phyloP scores from a whole-genome alignment of 2,113 vertebrate genomes.

The Canis aureus region DNA sequence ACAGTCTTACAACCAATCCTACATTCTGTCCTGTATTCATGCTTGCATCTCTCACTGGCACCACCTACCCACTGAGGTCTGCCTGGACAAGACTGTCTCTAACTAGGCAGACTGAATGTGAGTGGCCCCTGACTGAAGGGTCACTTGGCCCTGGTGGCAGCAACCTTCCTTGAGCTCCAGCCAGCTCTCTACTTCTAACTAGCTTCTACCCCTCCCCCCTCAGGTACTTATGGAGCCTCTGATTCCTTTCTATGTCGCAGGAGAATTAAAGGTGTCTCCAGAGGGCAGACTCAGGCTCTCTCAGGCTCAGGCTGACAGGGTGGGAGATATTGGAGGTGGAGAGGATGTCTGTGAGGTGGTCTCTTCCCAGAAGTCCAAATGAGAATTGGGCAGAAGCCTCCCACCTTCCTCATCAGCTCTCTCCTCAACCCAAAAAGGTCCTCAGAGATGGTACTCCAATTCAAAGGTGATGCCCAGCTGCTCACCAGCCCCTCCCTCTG shows the following conservation, averaged over 20 bases:
- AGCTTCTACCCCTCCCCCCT: neutral
- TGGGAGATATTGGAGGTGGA: no score
- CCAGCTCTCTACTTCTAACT: neutral
- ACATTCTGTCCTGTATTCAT: neutral
- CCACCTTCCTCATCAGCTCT: neutral
- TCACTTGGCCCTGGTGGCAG: neutral
- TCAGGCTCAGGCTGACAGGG: neutral
- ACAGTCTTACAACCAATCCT: neutral
- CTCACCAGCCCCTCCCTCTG: neutral
- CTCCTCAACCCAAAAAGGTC: neutral
- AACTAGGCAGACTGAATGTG: neutral
- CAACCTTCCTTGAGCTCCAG: neutral
- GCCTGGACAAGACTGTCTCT: neutral
- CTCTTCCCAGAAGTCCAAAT: neutral
- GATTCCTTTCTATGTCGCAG: neutral
- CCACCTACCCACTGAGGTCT: neutral
- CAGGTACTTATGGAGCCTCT: neutral
- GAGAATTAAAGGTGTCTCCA: neutral
- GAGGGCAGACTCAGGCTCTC: neutral
- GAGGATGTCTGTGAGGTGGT: neutral
- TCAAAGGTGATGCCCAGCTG: neutral
- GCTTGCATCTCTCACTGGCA: neutral
- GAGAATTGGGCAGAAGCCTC: neutral
- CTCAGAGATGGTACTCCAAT: neutral
- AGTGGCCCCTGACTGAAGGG: neutral